phyloP scores from a whole-genome alignment of 2,113 vertebrate genomes.

The Electrona antarctica region DNA sequence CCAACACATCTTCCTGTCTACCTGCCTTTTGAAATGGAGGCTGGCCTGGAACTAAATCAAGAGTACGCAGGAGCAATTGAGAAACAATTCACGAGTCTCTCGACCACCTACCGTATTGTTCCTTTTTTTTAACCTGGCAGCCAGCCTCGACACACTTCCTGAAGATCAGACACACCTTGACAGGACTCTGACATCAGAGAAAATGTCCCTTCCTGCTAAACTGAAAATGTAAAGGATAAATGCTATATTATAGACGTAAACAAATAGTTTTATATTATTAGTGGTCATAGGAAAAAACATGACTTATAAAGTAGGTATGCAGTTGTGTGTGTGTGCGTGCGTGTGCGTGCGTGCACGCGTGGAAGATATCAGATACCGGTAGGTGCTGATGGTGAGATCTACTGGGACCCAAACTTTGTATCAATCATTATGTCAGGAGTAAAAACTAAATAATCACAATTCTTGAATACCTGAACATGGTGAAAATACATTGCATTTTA shows the following conservation, averaged over 20 bases:
- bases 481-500: no score
- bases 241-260: conserved; percentile 19
- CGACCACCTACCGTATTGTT: not conserved
- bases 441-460: no score
- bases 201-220: not conserved
- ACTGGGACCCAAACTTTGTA: not conserved
- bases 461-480: no score
- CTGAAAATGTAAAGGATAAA: conserved; percentile 20
- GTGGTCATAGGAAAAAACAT: conserved; percentile 21
- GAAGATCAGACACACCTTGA: not conserved
- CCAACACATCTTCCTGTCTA: conserved; percentile 28
- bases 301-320: conserved; percentile 17
- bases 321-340: conserved; percentile 2
- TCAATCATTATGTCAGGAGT: not conserved
- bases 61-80: conserved; percentile 11
- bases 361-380: conserved; percentile 13
- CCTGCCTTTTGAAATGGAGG: conserved; percentile 58
- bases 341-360: not conserved
- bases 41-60: conserved; percentile 8
- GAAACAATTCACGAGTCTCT: not conserved
- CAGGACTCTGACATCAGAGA: not conserved
- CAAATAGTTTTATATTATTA: conserved; percentile 47
- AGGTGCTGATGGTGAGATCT: conserved; percentile 35
- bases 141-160: conserved; percentile 15
- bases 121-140: not conserved